Evolutionary conservation across 2,888 invertebrate species (phyloP).

Genomic region (Cryptus armator): DNA sequence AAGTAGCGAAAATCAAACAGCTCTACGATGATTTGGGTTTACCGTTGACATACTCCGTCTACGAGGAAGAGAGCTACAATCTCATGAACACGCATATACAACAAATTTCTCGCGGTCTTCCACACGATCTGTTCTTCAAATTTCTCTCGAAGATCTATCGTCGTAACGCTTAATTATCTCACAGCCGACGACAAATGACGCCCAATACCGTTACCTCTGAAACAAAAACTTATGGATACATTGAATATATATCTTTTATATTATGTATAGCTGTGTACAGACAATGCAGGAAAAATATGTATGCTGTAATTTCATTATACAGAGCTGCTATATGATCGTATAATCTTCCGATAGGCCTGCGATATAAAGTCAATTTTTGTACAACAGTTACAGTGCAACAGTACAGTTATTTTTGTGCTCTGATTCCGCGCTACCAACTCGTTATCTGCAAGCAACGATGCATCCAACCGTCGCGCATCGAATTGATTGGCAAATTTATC

Average conservation of each 20-base stretch:
- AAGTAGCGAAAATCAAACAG: conserved; percentile 90
- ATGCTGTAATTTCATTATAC: neutral
- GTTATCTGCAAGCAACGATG: conserved; percentile 30
- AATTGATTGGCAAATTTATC: neutral
- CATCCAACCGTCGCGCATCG: neutral
- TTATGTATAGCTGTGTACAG: conserved; percentile 40
- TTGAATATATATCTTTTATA: conserved; percentile 46
- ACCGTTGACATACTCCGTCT: conserved; percentile 91
- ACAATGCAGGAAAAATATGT: conserved; percentile 16
- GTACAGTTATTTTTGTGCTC: neutral
- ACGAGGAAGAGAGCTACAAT: conserved; percentile 94
- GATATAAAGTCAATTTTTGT: conserved; percentile 30
- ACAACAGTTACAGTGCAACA: neutral
- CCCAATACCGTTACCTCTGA: conserved; percentile 23
- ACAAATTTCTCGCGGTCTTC: conserved; percentile 92
- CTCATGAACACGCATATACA: conserved; percentile 93
- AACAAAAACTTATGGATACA: conserved; percentile 31
- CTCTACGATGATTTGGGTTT: conserved; percentile 92
- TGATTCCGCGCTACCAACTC: conserved; percentile 2
- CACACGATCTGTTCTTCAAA: conserved; percentile 93
- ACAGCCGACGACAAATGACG: neutral
- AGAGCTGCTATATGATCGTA: neutral
- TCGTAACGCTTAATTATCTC: conserved; percentile 87
- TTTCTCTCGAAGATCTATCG: conserved; percentile 93
- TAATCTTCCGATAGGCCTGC: conserved; percentile 12